These are phyloP conservation scores for Eulemur rufifrons DNA, from an alignment of 2,113 vertebrate genomes.

Conservation along the genomic window DNA sequence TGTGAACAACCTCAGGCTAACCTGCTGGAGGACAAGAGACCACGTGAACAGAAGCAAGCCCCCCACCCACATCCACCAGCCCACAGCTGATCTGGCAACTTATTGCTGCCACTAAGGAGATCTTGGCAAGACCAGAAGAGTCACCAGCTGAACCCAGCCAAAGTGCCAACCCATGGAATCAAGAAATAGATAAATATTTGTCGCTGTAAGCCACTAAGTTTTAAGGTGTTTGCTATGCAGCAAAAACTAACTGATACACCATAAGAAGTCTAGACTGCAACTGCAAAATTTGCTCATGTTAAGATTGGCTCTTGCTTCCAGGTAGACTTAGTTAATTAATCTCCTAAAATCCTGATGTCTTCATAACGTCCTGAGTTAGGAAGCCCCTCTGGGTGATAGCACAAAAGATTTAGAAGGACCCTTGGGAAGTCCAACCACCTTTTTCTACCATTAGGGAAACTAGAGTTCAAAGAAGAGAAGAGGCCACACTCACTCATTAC, in stretches of 20 bases:
- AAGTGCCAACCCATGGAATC: not conserved
- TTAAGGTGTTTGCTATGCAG: not conserved
- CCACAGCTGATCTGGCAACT: not conserved
- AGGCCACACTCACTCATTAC: not conserved
- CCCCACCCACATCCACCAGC: not conserved
- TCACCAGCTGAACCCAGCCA: not conserved
- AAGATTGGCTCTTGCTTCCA: not conserved
- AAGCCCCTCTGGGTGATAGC: not conserved
- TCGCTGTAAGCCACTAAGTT: not conserved
- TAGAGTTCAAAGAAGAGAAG: not conserved
- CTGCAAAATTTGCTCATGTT: not conserved
- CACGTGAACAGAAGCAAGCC: not conserved
- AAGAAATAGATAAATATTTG: not conserved
- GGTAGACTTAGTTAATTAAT: not conserved
- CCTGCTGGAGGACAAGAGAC: not conserved
- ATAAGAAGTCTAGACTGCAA: not conserved
- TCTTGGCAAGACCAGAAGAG: not conserved
- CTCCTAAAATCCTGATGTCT: not conserved
- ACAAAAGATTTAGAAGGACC: not conserved
- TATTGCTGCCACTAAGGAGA: not conserved
- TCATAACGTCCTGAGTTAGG: not conserved
- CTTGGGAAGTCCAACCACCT: not conserved
- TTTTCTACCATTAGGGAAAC: not conserved
- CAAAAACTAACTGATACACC: not conserved
- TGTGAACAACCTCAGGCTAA: not conserved